Evolutionary conservation across 1,140 invertebrate species (phyloP).

Genomic region (Teleopsis dalmanni): DNA sequence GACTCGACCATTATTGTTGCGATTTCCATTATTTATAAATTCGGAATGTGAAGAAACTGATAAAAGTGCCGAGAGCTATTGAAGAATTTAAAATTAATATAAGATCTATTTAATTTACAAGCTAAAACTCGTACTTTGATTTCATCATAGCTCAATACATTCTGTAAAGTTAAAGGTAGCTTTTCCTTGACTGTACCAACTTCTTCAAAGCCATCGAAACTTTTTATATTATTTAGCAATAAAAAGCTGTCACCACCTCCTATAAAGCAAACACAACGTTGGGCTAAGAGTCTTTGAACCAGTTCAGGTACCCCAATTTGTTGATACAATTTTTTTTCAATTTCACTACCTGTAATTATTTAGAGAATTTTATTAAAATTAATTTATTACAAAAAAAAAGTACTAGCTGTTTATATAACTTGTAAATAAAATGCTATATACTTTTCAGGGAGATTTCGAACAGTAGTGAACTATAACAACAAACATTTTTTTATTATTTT

Average conservation of each 20-base stretch:
- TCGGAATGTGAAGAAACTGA: conserved; percentile 54
- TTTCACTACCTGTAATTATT: conserved; percentile 1
- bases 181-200: conserved; percentile 41
- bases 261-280: conserved; percentile 48
- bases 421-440: background rate
- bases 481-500: background rate
- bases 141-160: conserved; percentile 14
- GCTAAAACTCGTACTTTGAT: conserved; percentile 5
- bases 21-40: conserved; percentile 58
- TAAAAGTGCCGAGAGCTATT: conserved; percentile 52
- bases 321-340: conserved; percentile 16
- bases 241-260: conserved; percentile 42
- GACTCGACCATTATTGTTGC: conserved; percentile 50
- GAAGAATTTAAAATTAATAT: conserved; percentile 7
- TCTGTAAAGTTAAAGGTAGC: background rate
- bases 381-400: background rate
- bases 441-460: too few relatives aligned
- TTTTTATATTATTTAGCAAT: conserved; percentile 39
- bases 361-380: background rate
- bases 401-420: background rate
- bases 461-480: too few relatives aligned
- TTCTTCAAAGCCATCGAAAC: conserved; percentile 46
- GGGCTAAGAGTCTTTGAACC: conserved; percentile 47
- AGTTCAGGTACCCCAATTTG: conserved; percentile 40
- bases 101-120: background rate